These are phyloP conservation scores for Parotia lawesii DNA, from an alignment of 2,113 vertebrate genomes.

Conservation along the genomic window DNA sequence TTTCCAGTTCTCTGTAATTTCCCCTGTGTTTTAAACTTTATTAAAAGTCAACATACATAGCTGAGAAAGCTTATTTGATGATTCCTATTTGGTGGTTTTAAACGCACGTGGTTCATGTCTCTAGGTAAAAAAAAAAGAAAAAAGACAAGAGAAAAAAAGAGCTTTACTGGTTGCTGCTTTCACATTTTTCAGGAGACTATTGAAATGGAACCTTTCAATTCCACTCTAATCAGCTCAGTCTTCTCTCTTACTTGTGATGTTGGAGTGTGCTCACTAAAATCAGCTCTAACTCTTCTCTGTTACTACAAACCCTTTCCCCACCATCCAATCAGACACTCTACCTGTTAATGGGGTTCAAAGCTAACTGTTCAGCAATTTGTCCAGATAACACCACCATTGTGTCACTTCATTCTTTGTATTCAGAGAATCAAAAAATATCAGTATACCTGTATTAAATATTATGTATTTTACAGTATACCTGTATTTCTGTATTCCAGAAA, in stretches of 20 bases:
- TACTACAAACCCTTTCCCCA: neutral
- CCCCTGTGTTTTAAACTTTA: conserved; percentile 4
- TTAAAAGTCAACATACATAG: neutral
- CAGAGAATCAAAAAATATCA: neutral
- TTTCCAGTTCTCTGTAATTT: neutral
- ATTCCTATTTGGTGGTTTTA: neutral
- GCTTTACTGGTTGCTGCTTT: neutral
- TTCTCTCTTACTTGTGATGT: neutral
- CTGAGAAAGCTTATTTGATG: neutral
- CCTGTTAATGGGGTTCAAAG: neutral
- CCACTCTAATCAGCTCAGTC: neutral
- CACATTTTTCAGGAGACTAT: neutral
- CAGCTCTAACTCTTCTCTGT: neutral
- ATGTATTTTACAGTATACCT: neutral
- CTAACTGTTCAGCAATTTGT: neutral
- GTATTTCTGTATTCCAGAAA: neutral
- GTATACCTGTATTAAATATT: neutral
- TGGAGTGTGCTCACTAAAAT: neutral
- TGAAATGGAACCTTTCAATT: neutral
- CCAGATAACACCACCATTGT: neutral
- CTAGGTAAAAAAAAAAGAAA: neutral
- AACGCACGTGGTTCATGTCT: neutral
- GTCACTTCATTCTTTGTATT: neutral
- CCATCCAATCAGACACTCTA: neutral
- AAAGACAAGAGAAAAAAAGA: neutral